Evolutionary conservation across 2,113 vertebrate species (phyloP), one percentile per base, ranked within the genome.

Genomic region (Centropristis striata): DNA sequence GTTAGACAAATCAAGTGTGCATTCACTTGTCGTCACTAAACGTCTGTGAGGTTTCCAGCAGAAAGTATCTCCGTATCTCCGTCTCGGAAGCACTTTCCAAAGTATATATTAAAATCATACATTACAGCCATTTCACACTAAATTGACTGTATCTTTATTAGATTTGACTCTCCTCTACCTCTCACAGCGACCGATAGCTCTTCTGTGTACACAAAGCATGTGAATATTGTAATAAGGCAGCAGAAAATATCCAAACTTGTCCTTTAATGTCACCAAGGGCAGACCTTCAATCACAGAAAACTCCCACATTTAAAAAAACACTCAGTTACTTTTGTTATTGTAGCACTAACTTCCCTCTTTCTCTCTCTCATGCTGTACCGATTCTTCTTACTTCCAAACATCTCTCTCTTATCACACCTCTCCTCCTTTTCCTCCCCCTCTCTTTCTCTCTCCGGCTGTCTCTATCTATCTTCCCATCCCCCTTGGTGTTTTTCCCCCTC

Each of bases 381-480:
- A 83, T 91, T 84, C 83, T 71, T 90, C 90, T 86, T 81, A 67
- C 88, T 80, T 84, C 50, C 42, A 90, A 92, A 91, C 88, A 89
- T 91, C 84, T 87, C 90, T 84, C 80, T 91, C 90, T 93, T 92
- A 92, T 94, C 92, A 86, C 86, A 86, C 90, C 86, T 90, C 87
- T 80, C 85, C 81, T 86, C 79, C 81, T 75, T n/a, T 75, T 84
- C 59, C 75, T 75, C 83, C 85, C 86, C 66, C 83, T 60, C 85
- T 84, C 80, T 89, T 81, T 90, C 85, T 85, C 89, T 86, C 81
- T 83, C 81, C 64, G 73, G 65, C 84, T 92, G 88, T 94, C 88
- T 94, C 90, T 94, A 91, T 94, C 91, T 94, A 93, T 95, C 88
- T 93, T 92, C 92, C 91, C 92, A 92, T 94, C 91, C 93, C 90